Percentiles rank a stretch among this genome's conserved stretches.
Evolutionary conservation across 2,888 invertebrate genomes (phyloP).

Genomic region (Limnephilus rhombicus): DNA sequence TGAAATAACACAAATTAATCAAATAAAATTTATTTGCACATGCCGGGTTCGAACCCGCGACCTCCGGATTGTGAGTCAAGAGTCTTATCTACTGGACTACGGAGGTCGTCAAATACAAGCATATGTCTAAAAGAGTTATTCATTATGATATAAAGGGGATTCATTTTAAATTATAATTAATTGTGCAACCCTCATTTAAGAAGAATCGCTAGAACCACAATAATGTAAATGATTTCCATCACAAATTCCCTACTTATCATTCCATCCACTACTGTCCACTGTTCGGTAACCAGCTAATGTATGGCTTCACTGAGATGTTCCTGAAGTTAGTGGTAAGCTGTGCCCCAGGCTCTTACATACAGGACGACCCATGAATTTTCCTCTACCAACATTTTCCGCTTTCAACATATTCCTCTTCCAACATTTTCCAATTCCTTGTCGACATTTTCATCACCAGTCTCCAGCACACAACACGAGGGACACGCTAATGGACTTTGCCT

Average conservation of each 20-base stretch:
- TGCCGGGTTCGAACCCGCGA: too few relatives aligned
- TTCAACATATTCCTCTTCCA: not conserved
- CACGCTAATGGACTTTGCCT: conserved; percentile 30
- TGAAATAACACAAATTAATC: too few relatives aligned
- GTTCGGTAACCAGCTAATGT: not conserved
- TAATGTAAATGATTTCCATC: not conserved
- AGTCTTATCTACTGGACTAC: too few relatives aligned
- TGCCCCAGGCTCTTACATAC: not conserved
- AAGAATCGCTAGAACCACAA: not conserved
- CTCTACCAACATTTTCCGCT: too few relatives aligned
- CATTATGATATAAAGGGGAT: too few relatives aligned
- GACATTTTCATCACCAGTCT: not conserved
- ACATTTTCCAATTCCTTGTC: not conserved
- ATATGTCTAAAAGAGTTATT: too few relatives aligned
- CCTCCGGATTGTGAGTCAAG: too few relatives aligned
- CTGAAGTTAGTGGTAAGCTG: not conserved
- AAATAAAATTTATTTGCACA: too few relatives aligned
- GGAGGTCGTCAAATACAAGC: too few relatives aligned
- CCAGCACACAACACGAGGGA: not conserved
- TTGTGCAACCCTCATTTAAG: not conserved
- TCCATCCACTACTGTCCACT: not conserved
- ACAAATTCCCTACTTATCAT: not conserved
- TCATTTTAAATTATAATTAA: not conserved
- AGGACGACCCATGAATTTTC: not conserved
- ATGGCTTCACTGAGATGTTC: not conserved